Conservation (phyloP, 2,797 vertebrate genomes). For the Serranus cabrilla region DNA sequence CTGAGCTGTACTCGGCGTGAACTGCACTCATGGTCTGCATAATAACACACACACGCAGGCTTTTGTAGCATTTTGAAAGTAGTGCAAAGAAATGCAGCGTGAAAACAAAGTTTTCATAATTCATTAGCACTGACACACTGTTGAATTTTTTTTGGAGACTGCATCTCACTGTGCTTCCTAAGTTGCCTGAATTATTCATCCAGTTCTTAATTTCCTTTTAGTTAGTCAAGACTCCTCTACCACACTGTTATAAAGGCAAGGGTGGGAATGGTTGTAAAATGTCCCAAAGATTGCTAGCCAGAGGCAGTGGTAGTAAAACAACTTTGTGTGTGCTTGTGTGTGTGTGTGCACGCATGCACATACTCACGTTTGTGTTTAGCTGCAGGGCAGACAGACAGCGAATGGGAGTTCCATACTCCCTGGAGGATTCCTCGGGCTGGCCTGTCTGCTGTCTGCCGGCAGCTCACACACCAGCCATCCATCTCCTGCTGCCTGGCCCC, state of each 20-base stretch:
- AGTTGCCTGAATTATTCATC: slow-evolving; percentile 80
- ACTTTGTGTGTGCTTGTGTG: slow-evolving; percentile 54
- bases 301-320: slow-evolving; percentile 82
- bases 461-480: slow-evolving; percentile 86
- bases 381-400: slow-evolving; percentile 83
- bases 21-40: slow-evolving; percentile 80
- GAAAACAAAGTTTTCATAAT: slow-evolving; percentile 86
- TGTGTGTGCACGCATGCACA: slow-evolving; percentile 19
- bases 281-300: slow-evolving; percentile 83
- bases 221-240: slow-evolving; percentile 70
- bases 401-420: slow-evolving; percentile 86
- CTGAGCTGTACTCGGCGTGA: slow-evolving; percentile 81
- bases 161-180: slow-evolving; percentile 71
- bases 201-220: slow-evolving; percentile 80
- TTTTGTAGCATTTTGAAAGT: slow-evolving; percentile 81
- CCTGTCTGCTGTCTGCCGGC: slow-evolving; percentile 85
- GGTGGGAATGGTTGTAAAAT: slow-evolving; percentile 81
- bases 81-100: slow-evolving; percentile 83
- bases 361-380: slow-evolving; percentile 80
- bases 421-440: slow-evolving; percentile 82
- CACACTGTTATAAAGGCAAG: slow-evolving; percentile 66
- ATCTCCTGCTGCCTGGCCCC: slow-evolving; percentile 82
- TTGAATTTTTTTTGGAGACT: slow-evolving; percentile 59
- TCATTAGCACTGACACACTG: slow-evolving; percentile 79
- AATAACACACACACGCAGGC: slow-evolving; percentile 64